phyloP scores from a whole-genome alignment of 2,113 vertebrate species.

The Eidolon helvum region DNA sequence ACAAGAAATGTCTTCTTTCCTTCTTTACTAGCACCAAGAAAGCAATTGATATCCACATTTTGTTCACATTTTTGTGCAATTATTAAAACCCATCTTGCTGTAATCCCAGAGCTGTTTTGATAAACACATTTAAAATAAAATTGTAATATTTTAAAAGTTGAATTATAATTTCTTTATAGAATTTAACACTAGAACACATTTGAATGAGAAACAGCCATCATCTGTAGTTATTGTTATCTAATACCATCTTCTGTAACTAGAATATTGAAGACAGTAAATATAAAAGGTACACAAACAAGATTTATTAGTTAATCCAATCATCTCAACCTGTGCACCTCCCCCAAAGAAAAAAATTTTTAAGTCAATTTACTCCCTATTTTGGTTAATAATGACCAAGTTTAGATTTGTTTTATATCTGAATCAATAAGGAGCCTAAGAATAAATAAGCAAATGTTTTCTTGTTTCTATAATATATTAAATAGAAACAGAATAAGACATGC shows the following conservation, averaged over 20 bases:
- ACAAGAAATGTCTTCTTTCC: not conserved
- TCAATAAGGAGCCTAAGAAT: not conserved
- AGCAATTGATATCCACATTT: not conserved
- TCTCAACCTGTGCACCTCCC: not conserved
- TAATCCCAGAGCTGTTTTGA: not conserved
- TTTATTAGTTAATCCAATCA: not conserved
- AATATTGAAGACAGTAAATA: not conserved
- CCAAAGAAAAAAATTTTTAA: not conserved
- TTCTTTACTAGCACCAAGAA: not conserved
- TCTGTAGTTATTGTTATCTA: not conserved
- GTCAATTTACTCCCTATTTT: not conserved
- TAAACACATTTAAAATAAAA: not conserved
- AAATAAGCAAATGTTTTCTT: not conserved
- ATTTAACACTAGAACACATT: not conserved
- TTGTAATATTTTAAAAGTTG: not conserved
- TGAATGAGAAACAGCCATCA: not conserved
- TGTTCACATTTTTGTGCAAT: not conserved
- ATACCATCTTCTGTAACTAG: not conserved
- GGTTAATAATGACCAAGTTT: not conserved
- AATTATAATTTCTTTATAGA: not conserved
- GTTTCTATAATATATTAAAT: not conserved
- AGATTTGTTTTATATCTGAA: not conserved
- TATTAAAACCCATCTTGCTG: not conserved
- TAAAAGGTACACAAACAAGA: not conserved
- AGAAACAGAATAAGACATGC: not conserved